These are phyloP conservation scores for Sminthurinus aureus DNA, from an alignment of 2,888 invertebrate genomes.

Conservation along the genomic window DNA sequence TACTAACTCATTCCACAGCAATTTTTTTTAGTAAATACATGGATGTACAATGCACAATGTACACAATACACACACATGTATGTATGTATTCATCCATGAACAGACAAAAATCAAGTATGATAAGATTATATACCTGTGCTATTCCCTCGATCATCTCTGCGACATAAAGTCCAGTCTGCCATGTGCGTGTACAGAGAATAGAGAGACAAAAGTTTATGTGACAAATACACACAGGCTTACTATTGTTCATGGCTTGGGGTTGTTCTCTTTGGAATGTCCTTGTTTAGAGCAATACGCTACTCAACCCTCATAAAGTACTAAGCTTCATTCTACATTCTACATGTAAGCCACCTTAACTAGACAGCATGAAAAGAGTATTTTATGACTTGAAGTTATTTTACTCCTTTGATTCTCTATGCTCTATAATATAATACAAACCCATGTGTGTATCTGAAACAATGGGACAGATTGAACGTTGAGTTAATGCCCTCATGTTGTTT, in stretches of 20 bases:
- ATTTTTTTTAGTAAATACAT: no score
- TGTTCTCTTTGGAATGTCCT: conserved; percentile 24
- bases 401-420: background rate
- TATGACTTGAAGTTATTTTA: background rate
- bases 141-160: background rate
- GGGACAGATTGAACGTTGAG: no score
- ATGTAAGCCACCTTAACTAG: no score
- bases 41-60: background rate
- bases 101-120: conserved; percentile 7
- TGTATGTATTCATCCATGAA: conserved; percentile 7
- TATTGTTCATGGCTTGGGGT: conserved; percentile 16
- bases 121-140: conserved; percentile 24
- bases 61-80: background rate
- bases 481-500: no score
- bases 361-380: background rate
- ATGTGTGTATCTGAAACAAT: no score
- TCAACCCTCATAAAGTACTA: background rate
- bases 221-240: conserved; percentile 14
- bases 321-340: background rate
- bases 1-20: no score
- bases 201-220: background rate
- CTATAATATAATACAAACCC: no score
- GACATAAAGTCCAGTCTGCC: background rate
- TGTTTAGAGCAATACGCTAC: conserved; percentile 7
- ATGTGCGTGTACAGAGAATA: background rate